Evolutionary conservation across 1,140 invertebrate genomes (phyloP).

Genomic region (Heliconius hewitsoni): DNA sequence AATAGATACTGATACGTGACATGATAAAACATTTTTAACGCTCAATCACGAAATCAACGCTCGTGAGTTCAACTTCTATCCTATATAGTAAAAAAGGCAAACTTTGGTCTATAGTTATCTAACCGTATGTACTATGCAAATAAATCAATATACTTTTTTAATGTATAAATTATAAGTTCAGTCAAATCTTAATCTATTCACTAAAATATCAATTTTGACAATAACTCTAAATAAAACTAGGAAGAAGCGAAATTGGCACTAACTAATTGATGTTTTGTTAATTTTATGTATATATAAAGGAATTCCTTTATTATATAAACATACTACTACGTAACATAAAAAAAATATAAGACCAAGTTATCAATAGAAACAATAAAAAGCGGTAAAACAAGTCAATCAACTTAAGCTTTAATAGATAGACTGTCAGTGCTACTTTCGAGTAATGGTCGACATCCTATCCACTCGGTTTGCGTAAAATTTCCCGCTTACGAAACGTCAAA

Average conservation of each 20-base stretch:
- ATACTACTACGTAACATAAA: neutral
- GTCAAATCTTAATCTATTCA: no score
- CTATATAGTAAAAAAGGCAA: no score
- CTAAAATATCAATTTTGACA: no score
- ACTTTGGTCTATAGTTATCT: no score
- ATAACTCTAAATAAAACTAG: no score
- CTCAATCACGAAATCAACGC: no score
- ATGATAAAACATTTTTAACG: neutral
- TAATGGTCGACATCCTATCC: slow-evolving; percentile 59
- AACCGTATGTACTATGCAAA: no score
- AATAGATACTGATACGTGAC: neutral
- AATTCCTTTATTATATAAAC: neutral
- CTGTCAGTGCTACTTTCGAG: slow-evolving; percentile 23
- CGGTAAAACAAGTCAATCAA: neutral
- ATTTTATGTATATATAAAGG: neutral
- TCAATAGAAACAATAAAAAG: slow-evolving; percentile 4
- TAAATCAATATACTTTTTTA: no score
- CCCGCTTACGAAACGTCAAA: slow-evolving; percentile 50
- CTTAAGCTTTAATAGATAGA: slow-evolving; percentile 9
- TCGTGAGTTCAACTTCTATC: no score
- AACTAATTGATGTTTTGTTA: neutral
- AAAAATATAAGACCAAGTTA: neutral
- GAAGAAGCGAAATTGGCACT: no score
- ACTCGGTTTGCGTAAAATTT: slow-evolving; percentile 32
- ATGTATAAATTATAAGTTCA: no score